Evolutionary conservation across 2,797 vertebrate genomes (phyloP).

Genomic region (Brotula barbata): DNA sequence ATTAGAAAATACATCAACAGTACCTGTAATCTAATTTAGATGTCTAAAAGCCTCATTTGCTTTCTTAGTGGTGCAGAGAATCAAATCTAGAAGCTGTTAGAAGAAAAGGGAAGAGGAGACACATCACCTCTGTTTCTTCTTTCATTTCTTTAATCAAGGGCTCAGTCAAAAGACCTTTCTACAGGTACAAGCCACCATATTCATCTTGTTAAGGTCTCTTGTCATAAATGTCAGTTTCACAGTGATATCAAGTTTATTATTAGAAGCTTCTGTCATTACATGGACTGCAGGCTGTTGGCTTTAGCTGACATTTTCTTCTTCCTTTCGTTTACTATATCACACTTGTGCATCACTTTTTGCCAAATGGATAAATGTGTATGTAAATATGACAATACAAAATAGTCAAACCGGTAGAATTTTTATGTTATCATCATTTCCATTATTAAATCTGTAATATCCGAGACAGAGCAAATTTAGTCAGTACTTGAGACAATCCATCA

Average conservation of each 20-base stretch:
- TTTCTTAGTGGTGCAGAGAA: slow-evolving; percentile 8
- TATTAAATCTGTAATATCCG: slow-evolving; percentile 25
- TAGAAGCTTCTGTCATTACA: slow-evolving; percentile 5
- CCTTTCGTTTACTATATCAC: too few relatives aligned
- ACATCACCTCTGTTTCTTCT: background rate
- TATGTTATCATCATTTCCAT: slow-evolving; percentile 35
- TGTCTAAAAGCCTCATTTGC: background rate
- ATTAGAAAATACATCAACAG: slow-evolving; percentile 41
- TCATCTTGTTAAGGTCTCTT: background rate
- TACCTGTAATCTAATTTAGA: slow-evolving; percentile 22
- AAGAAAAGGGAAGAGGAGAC: background rate
- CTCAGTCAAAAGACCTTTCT: slow-evolving; percentile 10
- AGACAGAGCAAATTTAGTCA: slow-evolving; percentile 32
- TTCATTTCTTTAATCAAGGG: background rate
- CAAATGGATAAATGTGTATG: too few relatives aligned
- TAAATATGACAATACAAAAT: slow-evolving; percentile 19
- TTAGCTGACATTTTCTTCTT: too few relatives aligned
- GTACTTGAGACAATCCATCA: slow-evolving; percentile 28
- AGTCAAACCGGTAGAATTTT: slow-evolving; percentile 19
- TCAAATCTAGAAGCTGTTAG: background rate
- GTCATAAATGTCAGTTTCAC: background rate
- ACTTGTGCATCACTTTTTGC: too few relatives aligned
- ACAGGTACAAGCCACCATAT: background rate
- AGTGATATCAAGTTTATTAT: slow-evolving; percentile 2
- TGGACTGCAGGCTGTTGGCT: too few relatives aligned